Evolutionary conservation across 53 echinoderm and acorn worm species (phyloP), one percentile per base, ranked within the genome.

Genomic region (Echinometra lucunter): DNA sequence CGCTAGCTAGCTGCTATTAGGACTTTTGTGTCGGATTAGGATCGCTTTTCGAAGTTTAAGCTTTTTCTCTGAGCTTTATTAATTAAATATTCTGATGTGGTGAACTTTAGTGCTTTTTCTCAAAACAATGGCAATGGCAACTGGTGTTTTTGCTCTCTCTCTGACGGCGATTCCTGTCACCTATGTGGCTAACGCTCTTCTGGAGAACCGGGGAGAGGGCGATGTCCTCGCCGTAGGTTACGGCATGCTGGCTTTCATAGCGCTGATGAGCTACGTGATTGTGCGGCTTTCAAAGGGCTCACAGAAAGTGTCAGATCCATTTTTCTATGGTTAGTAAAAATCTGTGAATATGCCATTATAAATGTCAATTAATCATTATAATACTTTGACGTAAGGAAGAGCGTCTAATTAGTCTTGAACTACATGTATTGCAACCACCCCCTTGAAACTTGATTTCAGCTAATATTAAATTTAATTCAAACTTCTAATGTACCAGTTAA

Each of bases 101-200:
- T 78, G 78, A 78, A 1, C 38, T 35, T 78, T 23, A 42, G 42
- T 42, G 78, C 4, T 40, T 78, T 23, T 78, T 74, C 34, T 74
- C 2, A 1, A 38, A 38, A 6, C 21, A 78, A 98, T 98, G 98
- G 92, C 98, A 9, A 96, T 97, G 69, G 98, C 98, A 17, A 98
- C 97, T 10, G 95, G 97, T 37, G 97, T 98, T 45, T 98, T 98
- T 74, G 38, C 94, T 27, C 91, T 98, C 82, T 98, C 98, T 3
- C 83, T 98, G 95, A 98, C 98, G 91, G 98, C 98, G 4, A 97
- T 98, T 82, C 98, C 98, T 42, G 95, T 97, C 66, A 95, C 95
- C 47, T 98, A 98, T 88, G 28, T 60, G 38, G 81, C 81, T 13
- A 93, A 93, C 23, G 6, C 53, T 55, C 49, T 93, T 56, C 93